A percentile compares a stretch with the other conserved stretches of the same genome.
These are phyloP conservation scores for Sterrhoptilus dennistouni DNA, from an alignment of 2,113 vertebrate species.

Conservation along the genomic window DNA sequence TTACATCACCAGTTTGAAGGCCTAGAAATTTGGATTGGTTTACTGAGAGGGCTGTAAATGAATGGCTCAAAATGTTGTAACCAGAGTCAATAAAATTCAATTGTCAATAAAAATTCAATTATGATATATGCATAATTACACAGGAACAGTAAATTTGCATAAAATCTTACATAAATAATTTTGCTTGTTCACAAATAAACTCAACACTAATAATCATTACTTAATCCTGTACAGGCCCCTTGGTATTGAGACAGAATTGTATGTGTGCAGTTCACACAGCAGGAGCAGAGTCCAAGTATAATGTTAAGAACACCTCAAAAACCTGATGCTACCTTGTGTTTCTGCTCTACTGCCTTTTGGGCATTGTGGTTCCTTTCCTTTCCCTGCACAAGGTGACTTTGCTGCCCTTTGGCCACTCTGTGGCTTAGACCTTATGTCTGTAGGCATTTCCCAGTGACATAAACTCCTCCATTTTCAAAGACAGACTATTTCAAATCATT, in stretches of 20 bases:
- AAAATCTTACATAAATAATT: neutral
- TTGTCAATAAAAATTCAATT: neutral
- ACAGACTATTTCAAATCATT: neutral
- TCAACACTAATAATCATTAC: neutral
- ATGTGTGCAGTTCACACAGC: neutral
- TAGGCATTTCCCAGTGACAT: neutral
- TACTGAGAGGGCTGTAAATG: neutral
- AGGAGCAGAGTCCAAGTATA: neutral
- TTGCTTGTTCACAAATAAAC: neutral
- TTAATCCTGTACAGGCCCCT: neutral
- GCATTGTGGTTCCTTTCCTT: neutral
- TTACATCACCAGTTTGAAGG: neutral
- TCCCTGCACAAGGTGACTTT: neutral
- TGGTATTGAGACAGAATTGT: neutral
- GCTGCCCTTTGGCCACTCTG: neutral
- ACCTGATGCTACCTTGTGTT: rapidly evolving
- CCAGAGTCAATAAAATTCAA: too few relatives aligned
- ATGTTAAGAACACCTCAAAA: neutral
- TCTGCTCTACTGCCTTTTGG: neutral
- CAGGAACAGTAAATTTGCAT: neutral
- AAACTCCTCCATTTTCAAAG: neutral
- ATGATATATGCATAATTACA: neutral
- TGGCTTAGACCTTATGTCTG: rapidly evolving
- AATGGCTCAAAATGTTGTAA: neutral
- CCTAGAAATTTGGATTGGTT: neutral